A percentile compares a stretch with the other conserved stretches of the same genome.
phyloP scores from a whole-genome alignment of 2,888 invertebrate species.

The Magallana nippona region DNA sequence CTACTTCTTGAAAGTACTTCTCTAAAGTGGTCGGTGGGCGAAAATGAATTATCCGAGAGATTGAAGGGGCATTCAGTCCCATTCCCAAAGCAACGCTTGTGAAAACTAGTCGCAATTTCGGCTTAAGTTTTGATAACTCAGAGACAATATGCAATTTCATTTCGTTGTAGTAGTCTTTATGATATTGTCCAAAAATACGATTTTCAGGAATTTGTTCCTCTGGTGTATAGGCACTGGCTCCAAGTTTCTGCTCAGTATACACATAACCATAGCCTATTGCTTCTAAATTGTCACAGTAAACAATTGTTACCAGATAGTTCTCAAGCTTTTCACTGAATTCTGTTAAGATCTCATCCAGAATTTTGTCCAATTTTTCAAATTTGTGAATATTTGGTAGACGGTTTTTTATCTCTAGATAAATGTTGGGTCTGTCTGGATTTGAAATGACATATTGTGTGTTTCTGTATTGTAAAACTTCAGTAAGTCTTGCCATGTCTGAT shows the following conservation, averaged over 20 bases:
- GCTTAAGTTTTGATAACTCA: conserved; percentile 47
- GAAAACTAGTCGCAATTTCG: conserved; percentile 48
- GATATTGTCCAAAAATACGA: conserved; percentile 53
- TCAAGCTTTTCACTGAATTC: conserved; percentile 38
- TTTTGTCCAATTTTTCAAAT: conserved; percentile 46
- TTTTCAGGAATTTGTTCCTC: conserved; percentile 50
- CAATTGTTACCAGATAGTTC: conserved; percentile 46
- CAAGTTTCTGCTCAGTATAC: conserved; percentile 47
- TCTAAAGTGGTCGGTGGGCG: conserved; percentile 54
- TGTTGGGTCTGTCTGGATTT: conserved; percentile 50
- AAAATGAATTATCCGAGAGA: conserved; percentile 53
- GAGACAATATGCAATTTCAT: conserved; percentile 53
- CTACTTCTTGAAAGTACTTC: conserved; percentile 55
- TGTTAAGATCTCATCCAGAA: conserved; percentile 37
- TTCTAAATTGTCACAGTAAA: conserved; percentile 49
- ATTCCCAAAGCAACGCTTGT: conserved; percentile 55
- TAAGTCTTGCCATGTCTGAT: conserved; percentile 44
- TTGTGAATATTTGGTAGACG: conserved; percentile 37
- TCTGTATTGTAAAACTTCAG: conserved; percentile 43
- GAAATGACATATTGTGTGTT: conserved; percentile 25
- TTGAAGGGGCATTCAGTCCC: conserved; percentile 53
- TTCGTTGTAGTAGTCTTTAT: conserved; percentile 51
- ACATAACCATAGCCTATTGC: conserved; percentile 51
- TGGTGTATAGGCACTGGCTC: conserved; percentile 41
- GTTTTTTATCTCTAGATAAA: conserved; percentile 35